phyloP scores from a whole-genome alignment of 2,113 vertebrate species.

The Trochalopteron elliotii region DNA sequence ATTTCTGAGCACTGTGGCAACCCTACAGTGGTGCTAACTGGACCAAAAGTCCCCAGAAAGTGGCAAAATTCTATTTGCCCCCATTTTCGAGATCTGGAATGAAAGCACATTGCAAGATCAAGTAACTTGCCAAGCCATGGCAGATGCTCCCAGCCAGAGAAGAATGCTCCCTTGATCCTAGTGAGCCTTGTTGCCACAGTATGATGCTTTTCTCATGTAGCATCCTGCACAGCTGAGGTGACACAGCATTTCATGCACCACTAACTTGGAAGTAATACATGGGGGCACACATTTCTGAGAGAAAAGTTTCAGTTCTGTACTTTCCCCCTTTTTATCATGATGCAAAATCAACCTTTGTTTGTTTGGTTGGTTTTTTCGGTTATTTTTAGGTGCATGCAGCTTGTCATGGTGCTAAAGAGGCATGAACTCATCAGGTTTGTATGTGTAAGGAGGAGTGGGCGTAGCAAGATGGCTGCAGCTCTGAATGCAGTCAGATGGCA shows the following conservation, averaged over 20 bases:
- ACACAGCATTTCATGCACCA: neutral
- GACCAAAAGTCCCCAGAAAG: neutral
- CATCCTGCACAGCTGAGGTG: neutral
- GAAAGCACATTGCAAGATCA: neutral
- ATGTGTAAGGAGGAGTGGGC: neutral
- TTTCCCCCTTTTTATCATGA: neutral
- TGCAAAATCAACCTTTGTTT: neutral
- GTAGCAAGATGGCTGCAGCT: neutral
- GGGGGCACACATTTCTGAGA: neutral
- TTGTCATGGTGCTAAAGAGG: neutral
- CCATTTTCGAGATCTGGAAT: neutral
- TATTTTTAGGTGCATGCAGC: neutral
- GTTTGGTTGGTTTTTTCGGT: too few species aligned
- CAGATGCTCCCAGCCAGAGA: neutral
- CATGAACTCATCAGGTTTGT: neutral
- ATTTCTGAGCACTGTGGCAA: neutral
- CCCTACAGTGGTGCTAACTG: neutral
- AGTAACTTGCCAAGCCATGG: neutral
- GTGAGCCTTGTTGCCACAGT: too few species aligned
- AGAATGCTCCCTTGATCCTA: neutral
- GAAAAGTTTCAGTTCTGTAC: neutral
- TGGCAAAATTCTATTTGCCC: neutral
- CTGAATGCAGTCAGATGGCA: neutral
- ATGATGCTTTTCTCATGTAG: neutral
- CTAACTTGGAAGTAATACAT: neutral